A percentile compares a stretch with the other conserved stretches of the same genome.
Evolutionary conservation across 2,888 invertebrate genomes (phyloP).

Genomic region (Gryllus longicercus): DNA sequence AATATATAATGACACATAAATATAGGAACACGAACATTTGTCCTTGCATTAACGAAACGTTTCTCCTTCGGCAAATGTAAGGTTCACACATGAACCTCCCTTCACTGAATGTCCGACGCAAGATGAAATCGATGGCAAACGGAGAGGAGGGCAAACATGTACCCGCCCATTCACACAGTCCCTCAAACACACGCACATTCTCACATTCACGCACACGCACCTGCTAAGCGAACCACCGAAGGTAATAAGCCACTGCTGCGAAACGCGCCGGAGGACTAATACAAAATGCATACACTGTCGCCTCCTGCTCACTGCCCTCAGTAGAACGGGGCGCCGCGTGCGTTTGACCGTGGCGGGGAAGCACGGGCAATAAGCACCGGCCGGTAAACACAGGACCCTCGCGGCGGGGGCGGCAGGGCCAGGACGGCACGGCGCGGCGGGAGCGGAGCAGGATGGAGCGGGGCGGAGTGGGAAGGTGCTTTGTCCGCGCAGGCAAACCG

Average conservation of each 20-base stretch:
- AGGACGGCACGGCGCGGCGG: background rate
- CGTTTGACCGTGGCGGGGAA: background rate
- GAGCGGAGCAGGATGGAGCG: background rate
- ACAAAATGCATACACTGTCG: slow-evolving; percentile 17
- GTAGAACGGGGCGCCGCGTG: background rate
- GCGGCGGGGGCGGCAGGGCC: background rate
- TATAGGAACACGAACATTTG: no score
- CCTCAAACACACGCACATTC: background rate
- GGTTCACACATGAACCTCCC: no score
- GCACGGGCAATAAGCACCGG: background rate
- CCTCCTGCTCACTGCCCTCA: background rate
- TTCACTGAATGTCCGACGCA: no score
- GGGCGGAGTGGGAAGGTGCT: background rate
- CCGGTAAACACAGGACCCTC: background rate
- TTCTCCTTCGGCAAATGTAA: no score
- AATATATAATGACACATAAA: no score
- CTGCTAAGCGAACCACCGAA: background rate
- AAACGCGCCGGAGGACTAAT: background rate
- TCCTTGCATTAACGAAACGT: no score
- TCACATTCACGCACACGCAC: background rate
- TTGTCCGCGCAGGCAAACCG: no score
- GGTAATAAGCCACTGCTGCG: background rate
- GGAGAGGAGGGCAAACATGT: no score
- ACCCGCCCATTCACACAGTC: background rate
- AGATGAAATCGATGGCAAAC: no score